Base-by-base conservation (phyloP, 2,113 vertebrate genomes). In the Pardalotus punctatus region DNA sequence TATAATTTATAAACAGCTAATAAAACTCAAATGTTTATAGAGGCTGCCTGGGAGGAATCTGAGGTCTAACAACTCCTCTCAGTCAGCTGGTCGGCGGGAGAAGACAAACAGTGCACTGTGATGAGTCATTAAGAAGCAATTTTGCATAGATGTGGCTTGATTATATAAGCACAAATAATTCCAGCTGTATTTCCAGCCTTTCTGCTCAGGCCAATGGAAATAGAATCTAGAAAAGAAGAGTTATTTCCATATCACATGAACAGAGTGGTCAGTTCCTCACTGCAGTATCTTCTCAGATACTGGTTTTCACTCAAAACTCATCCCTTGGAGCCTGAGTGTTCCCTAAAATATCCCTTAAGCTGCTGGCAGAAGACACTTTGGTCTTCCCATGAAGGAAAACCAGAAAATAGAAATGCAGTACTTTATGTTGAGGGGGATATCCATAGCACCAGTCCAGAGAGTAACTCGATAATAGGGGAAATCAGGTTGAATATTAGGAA, bases 1-100 rank as follows among this genome's bases (percentile, higher is more conserved):
- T 96, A 60, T 90, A 90, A 97, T 88, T 96, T 96, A 94, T 94
- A 92, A 94, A 33, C 76, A 79, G 80, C 81, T 76, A 94, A 94
- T 91, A 93, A 90, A 95, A 90, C 53, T 66, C 77, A 90, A 95
- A 93, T 69, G 67, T 91, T 94, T 93, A 72, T 23, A 35, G 79
- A 74, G 28, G 57, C 81, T 91, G 88, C 69, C 86, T 87, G 93
- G 79, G 91, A 95, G 70, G 88, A 86, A 93, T 58, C 16, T 10
- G 86, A 62, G 53, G 66, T 80, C 85, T 89, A 84, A 91, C 89
- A 95, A 86, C 88, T 85, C 73, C 72, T 94, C 73, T 76, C 91
- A 73, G 86, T 94, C 92, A 91, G 86, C 78, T 86, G 60, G 94
- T 93, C 6, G 9, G 56, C 12, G 0, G 65, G 62, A 94, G 88